Percentiles rank a stretch among this genome's conserved stretches.
Conservation (phyloP, 92 coral and sea anemone species). For the Plumapathes pennacea region DNA sequence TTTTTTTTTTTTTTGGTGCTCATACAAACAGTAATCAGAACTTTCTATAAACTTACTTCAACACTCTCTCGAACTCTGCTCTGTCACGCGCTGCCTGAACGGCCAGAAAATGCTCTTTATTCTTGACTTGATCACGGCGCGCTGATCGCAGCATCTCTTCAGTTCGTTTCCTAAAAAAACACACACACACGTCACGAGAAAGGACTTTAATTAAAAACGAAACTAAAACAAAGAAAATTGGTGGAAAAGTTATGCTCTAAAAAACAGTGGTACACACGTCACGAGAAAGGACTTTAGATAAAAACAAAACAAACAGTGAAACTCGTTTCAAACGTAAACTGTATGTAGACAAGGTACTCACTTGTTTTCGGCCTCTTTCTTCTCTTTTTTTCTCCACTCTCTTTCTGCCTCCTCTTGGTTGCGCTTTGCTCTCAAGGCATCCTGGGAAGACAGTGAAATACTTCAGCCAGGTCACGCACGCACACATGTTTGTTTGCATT, state of each 20-base stretch:
- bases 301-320: background rate
- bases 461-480: too few relatives aligned
- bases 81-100: slow-evolving; percentile 98
- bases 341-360: slow-evolving; percentile 28
- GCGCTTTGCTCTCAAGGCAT: slow-evolving; percentile 93
- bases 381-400: slow-evolving; percentile 93
- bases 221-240: background rate
- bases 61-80: slow-evolving; percentile 93
- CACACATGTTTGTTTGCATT: too few relatives aligned
- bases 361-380: slow-evolving; percentile 90
- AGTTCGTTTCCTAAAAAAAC: slow-evolving; percentile 57
- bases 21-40: too few relatives aligned
- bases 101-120: slow-evolving; percentile 93
- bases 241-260: slow-evolving; percentile 63
- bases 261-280: background rate
- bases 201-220: background rate
- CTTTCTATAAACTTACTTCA: slow-evolving; percentile 73
- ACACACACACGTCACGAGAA: background rate
- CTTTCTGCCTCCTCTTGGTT: slow-evolving; percentile 98
- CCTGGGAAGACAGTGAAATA: slow-evolving; percentile 33
- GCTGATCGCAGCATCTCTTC: slow-evolving; percentile 89
- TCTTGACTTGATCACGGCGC: slow-evolving; percentile 85
- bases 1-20: too few relatives aligned
- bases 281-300: background rate
- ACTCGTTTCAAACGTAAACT: slow-evolving; percentile 25